A percentile compares a stretch with the other conserved stretches of the same genome.
These are phyloP conservation scores for Propithecus perrieri DNA, from an alignment of 2,797 vertebrate species.

Conservation along the genomic window DNA sequence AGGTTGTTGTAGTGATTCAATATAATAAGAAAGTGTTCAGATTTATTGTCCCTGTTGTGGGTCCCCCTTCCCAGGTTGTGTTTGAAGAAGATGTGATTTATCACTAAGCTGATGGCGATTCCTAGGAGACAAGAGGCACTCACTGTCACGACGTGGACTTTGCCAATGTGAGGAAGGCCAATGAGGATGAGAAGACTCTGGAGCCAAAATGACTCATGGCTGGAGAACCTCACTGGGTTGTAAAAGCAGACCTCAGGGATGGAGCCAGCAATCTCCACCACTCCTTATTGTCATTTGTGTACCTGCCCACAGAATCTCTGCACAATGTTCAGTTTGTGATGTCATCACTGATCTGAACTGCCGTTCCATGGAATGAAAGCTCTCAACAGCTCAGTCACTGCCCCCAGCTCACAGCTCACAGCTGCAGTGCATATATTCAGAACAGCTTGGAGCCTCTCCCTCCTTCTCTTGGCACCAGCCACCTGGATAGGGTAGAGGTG, in stretches of 20 bases:
- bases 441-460: not conserved
- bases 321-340: not conserved
- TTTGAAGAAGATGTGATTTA: not conserved
- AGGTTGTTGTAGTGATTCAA: not conserved
- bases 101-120: fast-evolving
- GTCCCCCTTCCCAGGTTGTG: not conserved
- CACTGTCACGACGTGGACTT: not conserved
- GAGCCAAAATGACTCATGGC: not conserved
- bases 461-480: not conserved
- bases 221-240: not conserved
- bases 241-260: not conserved
- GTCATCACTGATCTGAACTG: not conserved
- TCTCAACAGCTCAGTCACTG: not conserved
- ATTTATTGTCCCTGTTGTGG: not conserved
- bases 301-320: not conserved
- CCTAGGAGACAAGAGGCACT: not conserved
- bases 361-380: not conserved
- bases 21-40: not conserved
- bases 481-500: not conserved
- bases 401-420: fast-evolving
- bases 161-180: not conserved
- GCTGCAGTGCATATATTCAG: too few relatives aligned
- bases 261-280: not conserved
- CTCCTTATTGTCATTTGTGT: not conserved
- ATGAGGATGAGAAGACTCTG: not conserved